Percentiles rank a stretch among this genome's conserved stretches.
Evolutionary conservation across 2,888 invertebrate genomes (phyloP).

Genomic region (Ashinkailepas kermadecensis): DNA sequence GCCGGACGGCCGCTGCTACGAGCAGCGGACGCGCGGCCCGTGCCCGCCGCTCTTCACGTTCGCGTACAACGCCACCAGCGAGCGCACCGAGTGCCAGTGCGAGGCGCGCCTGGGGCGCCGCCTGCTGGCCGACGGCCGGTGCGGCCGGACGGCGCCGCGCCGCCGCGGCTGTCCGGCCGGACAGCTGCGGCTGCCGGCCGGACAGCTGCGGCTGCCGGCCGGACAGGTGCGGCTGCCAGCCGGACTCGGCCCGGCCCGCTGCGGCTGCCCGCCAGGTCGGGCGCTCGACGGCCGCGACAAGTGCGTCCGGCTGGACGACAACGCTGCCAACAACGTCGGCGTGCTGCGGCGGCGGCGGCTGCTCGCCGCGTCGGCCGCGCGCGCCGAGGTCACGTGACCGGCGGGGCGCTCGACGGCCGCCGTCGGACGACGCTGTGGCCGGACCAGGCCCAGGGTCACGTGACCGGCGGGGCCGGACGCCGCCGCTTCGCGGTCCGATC

Average conservation of each 20-base stretch:
- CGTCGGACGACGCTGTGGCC: too few relatives aligned
- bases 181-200: neutral
- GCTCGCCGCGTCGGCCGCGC: too few relatives aligned
- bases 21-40: constrained; percentile 35
- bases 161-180: neutral
- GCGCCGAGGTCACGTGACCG: too few relatives aligned
- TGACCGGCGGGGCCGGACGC: too few relatives aligned
- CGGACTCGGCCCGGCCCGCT: too few relatives aligned
- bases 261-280: neutral
- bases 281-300: neutral
- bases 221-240: too few relatives aligned
- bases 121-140: neutral
- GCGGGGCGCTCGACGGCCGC: too few relatives aligned
- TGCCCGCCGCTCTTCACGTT: constrained; percentile 33
- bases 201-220: neutral
- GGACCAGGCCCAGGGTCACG: too few relatives aligned
- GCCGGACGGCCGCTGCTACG: constrained; percentile 34
- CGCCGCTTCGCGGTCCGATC: too few relatives aligned
- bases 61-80: constrained; percentile 32
- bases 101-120: constrained; percentile 39
- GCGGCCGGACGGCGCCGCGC: neutral
- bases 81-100: constrained; percentile 47
- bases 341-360: too few relatives aligned
- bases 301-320: neutral
- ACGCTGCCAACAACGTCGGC: too few relatives aligned